These are phyloP conservation scores for Chiroxiphia lanceolata DNA, from an alignment of 2,797 vertebrate genomes.

Conservation along the genomic window DNA sequence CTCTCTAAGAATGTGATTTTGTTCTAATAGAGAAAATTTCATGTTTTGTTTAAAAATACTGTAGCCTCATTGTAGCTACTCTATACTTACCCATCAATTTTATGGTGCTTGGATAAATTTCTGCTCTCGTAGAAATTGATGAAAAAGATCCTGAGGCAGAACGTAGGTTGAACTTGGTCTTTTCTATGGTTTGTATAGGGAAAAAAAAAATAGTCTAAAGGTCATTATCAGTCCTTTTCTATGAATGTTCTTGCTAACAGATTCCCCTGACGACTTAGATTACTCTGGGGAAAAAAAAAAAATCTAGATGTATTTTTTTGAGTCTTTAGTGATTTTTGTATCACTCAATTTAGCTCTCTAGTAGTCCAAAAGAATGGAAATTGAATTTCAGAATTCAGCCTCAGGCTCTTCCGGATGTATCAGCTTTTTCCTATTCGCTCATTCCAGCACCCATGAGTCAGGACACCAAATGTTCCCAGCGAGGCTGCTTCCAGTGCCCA, in stretches of 20 bases:
- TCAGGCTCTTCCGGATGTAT: conserved; percentile 66
- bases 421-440: conserved; percentile 52
- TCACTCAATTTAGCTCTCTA: conserved; percentile 32
- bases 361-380: conserved; percentile 58
- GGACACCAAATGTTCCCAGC: conserved; percentile 68
- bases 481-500: conserved; percentile 57
- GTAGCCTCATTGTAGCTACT: background rate
- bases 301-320: conserved; percentile 19
- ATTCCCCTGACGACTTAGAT: background rate
- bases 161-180: background rate
- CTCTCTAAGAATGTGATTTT: background rate
- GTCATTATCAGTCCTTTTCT: background rate
- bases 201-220: background rate
- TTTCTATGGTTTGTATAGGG: background rate
- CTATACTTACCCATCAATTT: background rate
- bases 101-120: background rate
- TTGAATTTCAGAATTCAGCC: conserved; percentile 62
- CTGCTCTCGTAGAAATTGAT: background rate
- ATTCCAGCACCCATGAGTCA: conserved; percentile 71
- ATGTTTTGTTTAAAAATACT: background rate
- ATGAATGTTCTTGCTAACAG: background rate
- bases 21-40: background rate
- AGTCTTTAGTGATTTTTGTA: conserved; percentile 17
- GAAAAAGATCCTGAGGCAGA: background rate
- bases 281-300: background rate